phyloP scores from a whole-genome alignment of 2,113 vertebrate genomes.

The Cyprinodon brontotheroides region DNA sequence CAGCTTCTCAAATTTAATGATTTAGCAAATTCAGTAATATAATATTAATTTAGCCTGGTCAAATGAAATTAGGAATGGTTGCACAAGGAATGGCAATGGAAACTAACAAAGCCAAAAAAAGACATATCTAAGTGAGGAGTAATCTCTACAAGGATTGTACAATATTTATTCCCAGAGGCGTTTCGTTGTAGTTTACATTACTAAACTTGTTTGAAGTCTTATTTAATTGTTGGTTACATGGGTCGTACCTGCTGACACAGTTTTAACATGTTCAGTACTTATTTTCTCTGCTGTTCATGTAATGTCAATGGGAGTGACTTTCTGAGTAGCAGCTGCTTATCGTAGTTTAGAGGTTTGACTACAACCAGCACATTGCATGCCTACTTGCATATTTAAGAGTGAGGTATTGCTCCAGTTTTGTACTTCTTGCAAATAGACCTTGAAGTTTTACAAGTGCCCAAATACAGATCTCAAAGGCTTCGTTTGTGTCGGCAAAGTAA shows the following conservation, averaged over 20 bases:
- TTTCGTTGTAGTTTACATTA: background rate
- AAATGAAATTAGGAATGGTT: too few species aligned
- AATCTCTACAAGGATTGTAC: too few species aligned
- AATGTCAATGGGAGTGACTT: slow-evolving; percentile 32
- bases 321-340: slow-evolving; percentile 38
- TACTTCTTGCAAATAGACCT: slow-evolving; percentile 32
- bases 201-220: background rate
- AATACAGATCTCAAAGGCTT: slow-evolving; percentile 37
- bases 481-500: slow-evolving; percentile 14
- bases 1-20: too few species aligned
- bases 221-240: background rate
- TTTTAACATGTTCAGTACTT: background rate
- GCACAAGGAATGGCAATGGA: too few species aligned
- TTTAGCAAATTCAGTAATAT: too few species aligned
- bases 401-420: slow-evolving; percentile 55
- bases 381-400: slow-evolving; percentile 46
- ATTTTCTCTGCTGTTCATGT: slow-evolving; percentile 2
- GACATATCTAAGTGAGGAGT: too few species aligned
- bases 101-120: too few species aligned
- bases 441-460: slow-evolving; percentile 58
- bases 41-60: too few species aligned
- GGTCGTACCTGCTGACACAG: too few species aligned
- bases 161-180: background rate
- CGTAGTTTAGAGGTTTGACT: slow-evolving; percentile 21
- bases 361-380: slow-evolving; percentile 1